phyloP scores from a whole-genome alignment of 2,113 vertebrate species.

The Aptenodytes patagonicus region DNA sequence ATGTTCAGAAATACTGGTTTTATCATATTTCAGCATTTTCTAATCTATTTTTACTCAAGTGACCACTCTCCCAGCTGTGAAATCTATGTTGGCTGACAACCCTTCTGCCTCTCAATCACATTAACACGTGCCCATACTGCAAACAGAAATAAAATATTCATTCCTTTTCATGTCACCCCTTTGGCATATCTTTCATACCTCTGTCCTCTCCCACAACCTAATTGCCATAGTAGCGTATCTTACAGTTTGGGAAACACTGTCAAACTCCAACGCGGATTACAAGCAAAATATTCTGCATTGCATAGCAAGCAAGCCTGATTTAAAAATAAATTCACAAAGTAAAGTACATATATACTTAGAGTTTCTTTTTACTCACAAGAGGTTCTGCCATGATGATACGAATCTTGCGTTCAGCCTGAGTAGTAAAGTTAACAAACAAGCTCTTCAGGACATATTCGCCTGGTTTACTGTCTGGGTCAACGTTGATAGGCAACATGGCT shows the following conservation, averaged over 20 bases:
- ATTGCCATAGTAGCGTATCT: background rate
- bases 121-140: background rate
- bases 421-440: slow-evolving; percentile 93
- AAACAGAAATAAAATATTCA: background rate
- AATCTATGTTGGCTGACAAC: background rate
- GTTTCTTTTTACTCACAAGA: slow-evolving; percentile 81
- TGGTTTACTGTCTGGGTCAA: slow-evolving; percentile 95
- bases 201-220: slow-evolving; percentile 1
- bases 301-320: background rate
- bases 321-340: background rate
- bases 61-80: background rate
- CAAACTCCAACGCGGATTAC: background rate
- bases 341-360: background rate
- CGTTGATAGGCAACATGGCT: slow-evolving; percentile 88
- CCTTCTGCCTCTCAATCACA: background rate
- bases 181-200: background rate
- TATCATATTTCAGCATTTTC: background rate
- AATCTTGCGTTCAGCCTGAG: slow-evolving; percentile 92
- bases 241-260: background rate
- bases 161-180: background rate
- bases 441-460: slow-evolving; percentile 97
- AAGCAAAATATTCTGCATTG: background rate
- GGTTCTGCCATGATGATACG: slow-evolving; percentile 97
- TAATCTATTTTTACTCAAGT: background rate
- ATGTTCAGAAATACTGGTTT: background rate